Percentiles rank a stretch among this genome's conserved stretches.
phyloP scores from a whole-genome alignment of 2,113 vertebrate species.

The Zapornia atra region DNA sequence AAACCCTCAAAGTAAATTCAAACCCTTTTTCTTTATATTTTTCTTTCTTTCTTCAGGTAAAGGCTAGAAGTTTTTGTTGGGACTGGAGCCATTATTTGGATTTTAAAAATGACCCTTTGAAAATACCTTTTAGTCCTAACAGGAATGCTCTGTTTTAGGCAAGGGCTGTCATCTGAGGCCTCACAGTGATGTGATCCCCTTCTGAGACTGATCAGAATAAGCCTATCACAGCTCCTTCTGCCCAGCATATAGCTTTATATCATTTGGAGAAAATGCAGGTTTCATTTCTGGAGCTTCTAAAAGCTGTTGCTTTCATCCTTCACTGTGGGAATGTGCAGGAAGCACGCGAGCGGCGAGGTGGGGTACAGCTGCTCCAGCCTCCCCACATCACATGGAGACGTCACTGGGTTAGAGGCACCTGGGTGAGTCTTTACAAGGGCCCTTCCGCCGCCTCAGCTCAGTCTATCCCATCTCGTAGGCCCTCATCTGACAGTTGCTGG shows the following conservation, averaged over 20 bases:
- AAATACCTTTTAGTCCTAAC: not conserved
- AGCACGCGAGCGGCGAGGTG: fast-evolving
- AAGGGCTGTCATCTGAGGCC: not conserved
- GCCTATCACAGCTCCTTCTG: not conserved
- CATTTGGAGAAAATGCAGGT: not conserved
- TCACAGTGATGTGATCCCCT: not conserved
- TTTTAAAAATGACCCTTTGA: not conserved
- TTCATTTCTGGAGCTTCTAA: not conserved
- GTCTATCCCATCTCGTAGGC: not conserved
- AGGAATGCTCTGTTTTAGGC: not conserved
- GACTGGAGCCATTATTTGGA: not conserved
- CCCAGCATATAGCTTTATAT: not conserved
- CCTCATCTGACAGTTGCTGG: not conserved
- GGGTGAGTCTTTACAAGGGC: fast-evolving
- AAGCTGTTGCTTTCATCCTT: not conserved
- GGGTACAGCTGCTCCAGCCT: not conserved
- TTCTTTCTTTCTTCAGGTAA: not conserved
- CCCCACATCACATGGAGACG: fast-evolving
- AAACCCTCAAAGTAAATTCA: not conserved
- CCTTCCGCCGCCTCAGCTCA: not conserved
- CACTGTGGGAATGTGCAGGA: fast-evolving
- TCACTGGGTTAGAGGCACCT: fast-evolving
- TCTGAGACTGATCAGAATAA: not conserved
- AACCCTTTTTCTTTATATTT: not conserved
- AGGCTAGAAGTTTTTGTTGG: not conserved